Evolutionary conservation across 37 sponge, comb jelly and placozoan species (phyloP).

Genomic region (Dysidea cf. avara): DNA sequence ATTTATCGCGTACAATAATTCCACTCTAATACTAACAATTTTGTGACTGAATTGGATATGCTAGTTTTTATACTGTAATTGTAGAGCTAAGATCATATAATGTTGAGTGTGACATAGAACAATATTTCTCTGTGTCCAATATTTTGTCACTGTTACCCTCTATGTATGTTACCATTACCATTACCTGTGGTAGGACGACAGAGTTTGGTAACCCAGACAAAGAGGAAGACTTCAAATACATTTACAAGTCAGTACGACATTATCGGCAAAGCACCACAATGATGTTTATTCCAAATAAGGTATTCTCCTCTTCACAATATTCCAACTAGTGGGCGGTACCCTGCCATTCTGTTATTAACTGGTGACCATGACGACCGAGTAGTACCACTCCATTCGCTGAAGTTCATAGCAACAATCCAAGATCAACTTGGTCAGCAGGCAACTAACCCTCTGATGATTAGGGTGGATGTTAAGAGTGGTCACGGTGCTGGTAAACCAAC

Average conservation of each 20-base stretch:
- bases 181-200: slow-evolving; percentile 83
- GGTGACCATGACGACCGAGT: slow-evolving; percentile 99
- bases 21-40: no score
- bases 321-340: slow-evolving; percentile 65
- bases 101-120: no score
- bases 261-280: neutral
- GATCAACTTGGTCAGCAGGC: slow-evolving; percentile 27
- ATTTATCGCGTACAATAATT: no score
- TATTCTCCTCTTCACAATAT: slow-evolving; percentile 94
- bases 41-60: neutral
- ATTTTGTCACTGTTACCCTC: no score
- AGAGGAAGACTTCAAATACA: slow-evolving; percentile 72
- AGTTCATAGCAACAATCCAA: slow-evolving; percentile 85
- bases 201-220: slow-evolving; percentile 93
- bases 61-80: neutral
- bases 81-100: no score
- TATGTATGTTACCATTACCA: no score
- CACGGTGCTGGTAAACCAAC: slow-evolving; percentile 98
- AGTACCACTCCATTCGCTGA: slow-evolving; percentile 95
- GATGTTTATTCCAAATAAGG: slow-evolving; percentile 19
- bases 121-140: no score
- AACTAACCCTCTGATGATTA: slow-evolving; percentile 90
- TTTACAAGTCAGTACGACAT: slow-evolving; percentile 48
- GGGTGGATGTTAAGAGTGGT: slow-evolving; percentile 92
- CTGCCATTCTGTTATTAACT: slow-evolving; percentile 82